phyloP scores from a whole-genome alignment of 1,140 invertebrate genomes.

The Cherax destructor region DNA sequence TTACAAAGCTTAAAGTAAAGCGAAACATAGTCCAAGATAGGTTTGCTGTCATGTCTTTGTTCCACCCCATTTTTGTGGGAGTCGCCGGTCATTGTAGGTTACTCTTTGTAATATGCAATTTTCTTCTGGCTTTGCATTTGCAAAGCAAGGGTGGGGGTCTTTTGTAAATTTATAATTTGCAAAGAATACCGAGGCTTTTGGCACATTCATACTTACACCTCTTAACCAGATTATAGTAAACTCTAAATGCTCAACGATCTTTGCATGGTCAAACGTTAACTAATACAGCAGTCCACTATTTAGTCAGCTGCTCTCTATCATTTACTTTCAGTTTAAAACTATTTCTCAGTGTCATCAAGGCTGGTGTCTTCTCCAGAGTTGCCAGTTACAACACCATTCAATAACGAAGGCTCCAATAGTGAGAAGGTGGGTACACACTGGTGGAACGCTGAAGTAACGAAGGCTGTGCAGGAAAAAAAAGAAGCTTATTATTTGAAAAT shows the following conservation, averaged over 20 bases:
- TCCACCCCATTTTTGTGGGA: too few species aligned
- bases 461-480: slow-evolving; percentile 25
- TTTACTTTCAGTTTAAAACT: not conserved
- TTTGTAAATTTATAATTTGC: too few species aligned
- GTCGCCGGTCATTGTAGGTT: too few species aligned
- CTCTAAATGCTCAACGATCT: too few species aligned
- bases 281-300: not conserved
- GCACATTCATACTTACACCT: not conserved
- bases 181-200: too few species aligned
- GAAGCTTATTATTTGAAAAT: slow-evolving; percentile 25
- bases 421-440: slow-evolving; percentile 25
- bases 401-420: not conserved
- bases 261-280: not conserved
- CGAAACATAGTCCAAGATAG: too few species aligned
- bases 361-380: slow-evolving; percentile 21
- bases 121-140: too few species aligned
- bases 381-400: slow-evolving; percentile 16
- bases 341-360: not conserved
- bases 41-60: too few species aligned
- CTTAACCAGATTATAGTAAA: not conserved
- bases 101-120: too few species aligned
- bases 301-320: not conserved
- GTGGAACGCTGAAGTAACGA: slow-evolving; percentile 35
- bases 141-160: too few species aligned
- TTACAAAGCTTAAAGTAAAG: too few species aligned